phyloP scores from a whole-genome alignment of 1,140 invertebrate genomes.

The Tribolium madens region DNA sequence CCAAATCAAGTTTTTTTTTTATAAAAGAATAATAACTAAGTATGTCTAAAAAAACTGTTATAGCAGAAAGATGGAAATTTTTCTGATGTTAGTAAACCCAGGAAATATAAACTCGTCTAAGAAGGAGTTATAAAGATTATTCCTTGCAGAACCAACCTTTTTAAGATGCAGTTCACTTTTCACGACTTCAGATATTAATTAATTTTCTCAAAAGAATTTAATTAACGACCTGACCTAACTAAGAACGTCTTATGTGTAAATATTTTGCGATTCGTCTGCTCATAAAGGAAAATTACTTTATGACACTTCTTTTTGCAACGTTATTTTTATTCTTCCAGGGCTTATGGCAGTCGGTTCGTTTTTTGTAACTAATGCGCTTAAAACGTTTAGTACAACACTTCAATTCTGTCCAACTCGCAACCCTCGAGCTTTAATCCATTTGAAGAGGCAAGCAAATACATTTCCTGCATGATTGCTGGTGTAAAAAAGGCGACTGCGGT shows the following conservation, averaged over 20 bases:
- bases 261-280: background rate
- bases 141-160: background rate
- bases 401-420: background rate
- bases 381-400: conserved; percentile 3
- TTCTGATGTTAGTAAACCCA: too few species aligned
- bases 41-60: background rate
- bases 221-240: background rate
- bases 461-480: conserved; percentile 14
- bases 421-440: conserved; percentile 19
- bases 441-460: conserved; percentile 15
- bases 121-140: background rate
- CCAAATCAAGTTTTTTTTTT: background rate
- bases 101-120: background rate
- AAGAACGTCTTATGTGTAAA: background rate
- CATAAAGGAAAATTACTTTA: background rate
- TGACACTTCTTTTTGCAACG: background rate
- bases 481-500: conserved; percentile 17
- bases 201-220: background rate
- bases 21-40: background rate
- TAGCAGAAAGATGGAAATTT: background rate
- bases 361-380: conserved; percentile 1
- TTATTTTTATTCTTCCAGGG: background rate
- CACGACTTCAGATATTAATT: background rate
- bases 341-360: background rate
- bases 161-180: background rate